Percentiles rank a stretch among this genome's conserved stretches.
These are phyloP conservation scores for Limnephilus auricula DNA, from an alignment of 2,888 invertebrate species.

Conservation along the genomic window DNA sequence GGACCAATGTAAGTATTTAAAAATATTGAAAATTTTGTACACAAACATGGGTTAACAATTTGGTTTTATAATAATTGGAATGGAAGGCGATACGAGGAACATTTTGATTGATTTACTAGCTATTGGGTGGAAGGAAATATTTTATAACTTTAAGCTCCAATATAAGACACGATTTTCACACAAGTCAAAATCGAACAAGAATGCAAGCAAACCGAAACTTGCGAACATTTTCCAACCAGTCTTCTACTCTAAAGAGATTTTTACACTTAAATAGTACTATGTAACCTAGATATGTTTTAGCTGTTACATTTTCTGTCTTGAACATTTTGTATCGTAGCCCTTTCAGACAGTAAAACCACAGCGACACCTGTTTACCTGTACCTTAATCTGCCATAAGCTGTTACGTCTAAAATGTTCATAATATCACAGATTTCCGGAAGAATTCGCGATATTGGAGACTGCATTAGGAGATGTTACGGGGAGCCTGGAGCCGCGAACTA, in stretches of 20 bases:
- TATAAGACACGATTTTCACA: too few relatives aligned
- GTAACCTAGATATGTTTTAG: background rate
- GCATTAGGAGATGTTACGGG: constrained; percentile 40
- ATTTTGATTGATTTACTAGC: too few relatives aligned
- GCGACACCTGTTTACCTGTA: background rate
- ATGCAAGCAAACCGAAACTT: background rate
- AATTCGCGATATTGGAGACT: constrained; percentile 6
- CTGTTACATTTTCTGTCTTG: background rate
- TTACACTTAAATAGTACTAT: background rate
- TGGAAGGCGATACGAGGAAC: too few relatives aligned
- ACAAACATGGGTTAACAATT: too few relatives aligned
- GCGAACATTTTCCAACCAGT: background rate
- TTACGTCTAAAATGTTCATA: background rate
- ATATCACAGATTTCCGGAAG: background rate
- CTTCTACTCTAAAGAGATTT: background rate
- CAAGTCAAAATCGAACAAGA: background rate
- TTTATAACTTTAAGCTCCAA: too few relatives aligned
- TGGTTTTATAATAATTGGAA: too few relatives aligned
- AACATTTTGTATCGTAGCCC: background rate
- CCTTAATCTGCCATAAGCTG: background rate
- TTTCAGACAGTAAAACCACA: background rate
- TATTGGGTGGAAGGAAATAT: too few relatives aligned
- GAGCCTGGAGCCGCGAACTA: constrained; percentile 52
- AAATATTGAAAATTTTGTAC: too few relatives aligned
- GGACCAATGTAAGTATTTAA: too few relatives aligned